Conservation (phyloP, 2,113 vertebrate genomes). For the Corvus hawaiiensis region DNA sequence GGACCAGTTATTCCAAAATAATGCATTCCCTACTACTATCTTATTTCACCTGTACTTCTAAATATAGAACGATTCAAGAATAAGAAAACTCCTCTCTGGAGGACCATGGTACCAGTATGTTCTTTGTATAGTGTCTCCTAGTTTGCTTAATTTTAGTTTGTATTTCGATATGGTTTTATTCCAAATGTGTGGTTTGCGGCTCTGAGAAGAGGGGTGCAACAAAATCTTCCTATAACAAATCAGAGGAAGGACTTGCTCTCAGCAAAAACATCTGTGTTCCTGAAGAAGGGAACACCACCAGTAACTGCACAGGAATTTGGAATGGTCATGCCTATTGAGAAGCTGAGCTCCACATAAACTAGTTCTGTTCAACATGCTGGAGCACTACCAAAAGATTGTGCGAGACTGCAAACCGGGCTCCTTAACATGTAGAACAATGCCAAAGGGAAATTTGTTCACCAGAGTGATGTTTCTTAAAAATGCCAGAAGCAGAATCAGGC, state of each 20-base stretch:
- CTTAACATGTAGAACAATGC: rapidly evolving
- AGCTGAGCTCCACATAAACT: not conserved
- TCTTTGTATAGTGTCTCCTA: not conserved
- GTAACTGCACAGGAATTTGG: rapidly evolving
- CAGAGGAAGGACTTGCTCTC: not conserved
- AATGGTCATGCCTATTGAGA: rapidly evolving
- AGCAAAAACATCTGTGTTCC: no score
- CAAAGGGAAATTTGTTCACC: not conserved
- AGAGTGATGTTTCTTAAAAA: not conserved
- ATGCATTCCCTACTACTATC: rapidly evolving
- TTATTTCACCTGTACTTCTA: not conserved
- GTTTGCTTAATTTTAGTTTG: not conserved
- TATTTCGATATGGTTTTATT: not conserved
- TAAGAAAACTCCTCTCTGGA: not conserved
- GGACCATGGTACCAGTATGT: rapidly evolving
- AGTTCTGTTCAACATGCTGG: not conserved
- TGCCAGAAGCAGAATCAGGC: not conserved
- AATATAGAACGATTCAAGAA: not conserved
- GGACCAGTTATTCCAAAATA: not conserved
- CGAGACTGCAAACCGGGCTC: not conserved
- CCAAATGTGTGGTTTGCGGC: not conserved
- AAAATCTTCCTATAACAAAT: not conserved
- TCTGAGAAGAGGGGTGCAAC: rapidly evolving
- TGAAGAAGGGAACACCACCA: not conserved
- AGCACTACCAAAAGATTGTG: not conserved